Conservation (phyloP, 1,140 invertebrate species). For the Papilio polyxenes region DNA sequence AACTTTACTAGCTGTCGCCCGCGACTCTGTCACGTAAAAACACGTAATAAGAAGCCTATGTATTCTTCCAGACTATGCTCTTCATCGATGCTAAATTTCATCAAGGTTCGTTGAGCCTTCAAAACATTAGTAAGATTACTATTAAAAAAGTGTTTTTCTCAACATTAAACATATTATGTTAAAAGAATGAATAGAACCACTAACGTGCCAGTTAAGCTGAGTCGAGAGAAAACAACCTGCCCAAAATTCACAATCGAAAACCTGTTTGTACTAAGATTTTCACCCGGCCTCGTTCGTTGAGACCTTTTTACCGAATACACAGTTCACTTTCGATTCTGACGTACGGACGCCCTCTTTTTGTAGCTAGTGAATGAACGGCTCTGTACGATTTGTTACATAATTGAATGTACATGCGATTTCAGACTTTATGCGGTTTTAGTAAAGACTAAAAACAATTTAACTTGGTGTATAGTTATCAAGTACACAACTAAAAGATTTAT, state of each 20-base stretch:
- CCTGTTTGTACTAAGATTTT: constrained; percentile 54
- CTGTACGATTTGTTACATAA: constrained; percentile 23
- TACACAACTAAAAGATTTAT: not conserved
- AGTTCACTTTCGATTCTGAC: constrained; percentile 45
- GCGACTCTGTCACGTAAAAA: too few species aligned
- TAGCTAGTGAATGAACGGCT: constrained; percentile 25
- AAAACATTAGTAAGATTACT: too few species aligned
- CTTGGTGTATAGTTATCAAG: not conserved
- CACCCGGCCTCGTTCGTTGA: constrained; percentile 55
- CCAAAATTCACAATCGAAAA: constrained; percentile 57
- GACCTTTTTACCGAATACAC: constrained; percentile 43
- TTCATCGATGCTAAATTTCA: too few species aligned
- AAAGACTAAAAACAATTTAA: constrained; percentile 15
- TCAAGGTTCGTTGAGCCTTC: too few species aligned
- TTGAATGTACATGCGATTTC: not conserved
- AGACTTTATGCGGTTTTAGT: not conserved
- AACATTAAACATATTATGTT: not conserved
- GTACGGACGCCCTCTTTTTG: constrained; percentile 35
- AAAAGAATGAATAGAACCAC: constrained; percentile 20
- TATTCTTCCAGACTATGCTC: too few species aligned
- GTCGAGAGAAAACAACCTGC: constrained; percentile 55
- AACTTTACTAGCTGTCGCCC: too few species aligned
- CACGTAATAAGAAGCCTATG: too few species aligned
- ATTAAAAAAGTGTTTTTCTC: not conserved
- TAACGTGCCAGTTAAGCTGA: constrained; percentile 19